Evolutionary conservation across 2,888 invertebrate species (phyloP), one percentile per base, ranked within the genome.

Genomic region (Argynnis bischoffii): DNA sequence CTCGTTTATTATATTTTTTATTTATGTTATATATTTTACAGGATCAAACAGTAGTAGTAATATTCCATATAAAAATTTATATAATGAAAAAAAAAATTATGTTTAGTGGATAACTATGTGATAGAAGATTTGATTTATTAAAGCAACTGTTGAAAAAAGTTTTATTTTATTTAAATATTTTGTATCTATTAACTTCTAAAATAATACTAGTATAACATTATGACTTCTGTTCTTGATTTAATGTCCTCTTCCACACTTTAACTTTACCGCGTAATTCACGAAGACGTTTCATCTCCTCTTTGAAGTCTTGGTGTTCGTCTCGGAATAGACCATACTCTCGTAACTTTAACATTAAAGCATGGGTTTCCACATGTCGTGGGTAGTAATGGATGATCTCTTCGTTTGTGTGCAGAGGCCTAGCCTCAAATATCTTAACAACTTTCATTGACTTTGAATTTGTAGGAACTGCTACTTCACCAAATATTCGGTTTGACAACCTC

Each of bases 251-350:
- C 91, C 90, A 92, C 18, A 90, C 90, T 69, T 94, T 92, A 1
- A 93, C 94, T 84, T 98, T 98, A 13, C 98, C 98, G 67, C 97
- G 90, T 16, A 98, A 90, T 67, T 94, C 95, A 67, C 96, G 93
- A 76, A 97, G 88, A 67, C 97, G 93, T 74, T 94, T 94, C 95
- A 97, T 97, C 89, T 98, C 98, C 61, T 98, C 97, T 76, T 95
- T 95, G 81, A 98, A 98, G 87, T 98, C 98, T 81, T 95, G 94
- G 86, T 98, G 98, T 82, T 98, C 98, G 80, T 98, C 98, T 69
- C 97, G 94, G 85, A 93, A 98, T 5, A 98, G 89, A 0, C 98
- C 98, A 77, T 97, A 97, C 69, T 94, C 91, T 16, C 98, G 87
- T 50, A 98, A 88, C 75, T 94, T 92, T 72, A 90, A 88, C 95